Evolutionary conservation across 2,888 invertebrate species (phyloP), one percentile per base, ranked within the genome.

Genomic region (Leptinotarsa peninsularis): DNA sequence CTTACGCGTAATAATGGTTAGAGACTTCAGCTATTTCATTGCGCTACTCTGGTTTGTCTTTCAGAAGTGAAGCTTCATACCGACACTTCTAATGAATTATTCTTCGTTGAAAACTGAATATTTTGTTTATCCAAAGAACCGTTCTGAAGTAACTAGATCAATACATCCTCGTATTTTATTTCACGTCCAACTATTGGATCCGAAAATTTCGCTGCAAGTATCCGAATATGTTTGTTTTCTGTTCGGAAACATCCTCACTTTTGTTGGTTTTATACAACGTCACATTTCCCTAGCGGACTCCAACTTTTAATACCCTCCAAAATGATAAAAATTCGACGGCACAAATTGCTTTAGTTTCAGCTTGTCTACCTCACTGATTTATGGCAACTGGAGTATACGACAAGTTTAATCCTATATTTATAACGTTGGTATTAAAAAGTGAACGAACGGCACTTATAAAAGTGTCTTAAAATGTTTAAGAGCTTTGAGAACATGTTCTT

Each of bases 261-360:
- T 49, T 72, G 76, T 63, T 70, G 68, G 5, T 54, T 52, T 73
- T 69, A 66, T 70, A 77, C 72, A 72, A 73, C 73, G 73, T 73
- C 58, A 56, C 73, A 67, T 77, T 70, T 75, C 69, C 69, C 66
- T 17, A 63, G 71, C 77, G 74, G 67, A 75, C 72, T 75, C 70
- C 73, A 70, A 77, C 72, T 75, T 75, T 77, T 77, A 77, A 77
- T 75, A 66, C 77, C 58, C 60, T 77, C 66, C 63, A 74, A 67
- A 78, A 74, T 73, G 76, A 76, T 71, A 78, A 78, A 79, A 77
- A 76, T 76, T 75, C 67, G 63, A 74, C 68, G 68, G 77, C 71
- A 74, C 76, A 73, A 79, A 78, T 79, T 76, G 79, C 78, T 76
- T 74, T 72, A 56, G 75, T 75, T 76, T 78, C 74, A 67, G 67